Evolutionary conservation across 2,888 invertebrate species (phyloP), one percentile per base, ranked within the genome.

Genomic region (Ophonus ardosiacus): DNA sequence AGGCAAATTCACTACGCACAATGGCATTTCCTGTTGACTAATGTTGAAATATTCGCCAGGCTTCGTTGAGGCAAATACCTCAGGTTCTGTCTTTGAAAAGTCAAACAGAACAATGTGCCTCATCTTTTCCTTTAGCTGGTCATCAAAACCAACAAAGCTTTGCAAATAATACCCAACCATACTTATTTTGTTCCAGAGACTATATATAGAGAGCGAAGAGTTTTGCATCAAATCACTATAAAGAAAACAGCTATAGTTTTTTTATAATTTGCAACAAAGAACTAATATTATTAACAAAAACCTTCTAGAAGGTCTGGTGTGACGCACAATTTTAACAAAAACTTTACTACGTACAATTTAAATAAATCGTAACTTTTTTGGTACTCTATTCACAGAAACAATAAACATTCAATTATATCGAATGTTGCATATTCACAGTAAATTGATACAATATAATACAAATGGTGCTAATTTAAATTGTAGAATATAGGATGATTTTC

Each of bases 11-110:
- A 71, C 76, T 40, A 86, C 86, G 86, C 40, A 71, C 76, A 18
- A 86, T 85, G 86, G 86, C 86, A 87, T 87, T 87, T 87, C 86
- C 87, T 86, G 87, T 87, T 84, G 81, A 87, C 85, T 85, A 84
- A 86, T 84, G 63, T 76, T 21, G 15, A 71, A 83, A 83, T 83
- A 57, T 76, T 82, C 56, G 31, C 57, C 78, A 31, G 21, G 43
- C 76, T 10, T 18, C 1, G 76, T 43, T 17, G 51, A n/a, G 51
- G 51, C 74, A 74, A 57, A 68, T 76, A 43, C 65, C 65, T 81
- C 17, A 4, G 31, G 59, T 56, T 61, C n/a, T 40, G 38, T 81
- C 71, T 61, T 57, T 18, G 21, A 7, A 18, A 83, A 83, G 82
- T 82, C 71, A 71, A 59, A 83, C 76, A 74, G 57, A 57, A 83